Conservation (phyloP, 2,797 vertebrate species). For the Syngnathus acus region DNA sequence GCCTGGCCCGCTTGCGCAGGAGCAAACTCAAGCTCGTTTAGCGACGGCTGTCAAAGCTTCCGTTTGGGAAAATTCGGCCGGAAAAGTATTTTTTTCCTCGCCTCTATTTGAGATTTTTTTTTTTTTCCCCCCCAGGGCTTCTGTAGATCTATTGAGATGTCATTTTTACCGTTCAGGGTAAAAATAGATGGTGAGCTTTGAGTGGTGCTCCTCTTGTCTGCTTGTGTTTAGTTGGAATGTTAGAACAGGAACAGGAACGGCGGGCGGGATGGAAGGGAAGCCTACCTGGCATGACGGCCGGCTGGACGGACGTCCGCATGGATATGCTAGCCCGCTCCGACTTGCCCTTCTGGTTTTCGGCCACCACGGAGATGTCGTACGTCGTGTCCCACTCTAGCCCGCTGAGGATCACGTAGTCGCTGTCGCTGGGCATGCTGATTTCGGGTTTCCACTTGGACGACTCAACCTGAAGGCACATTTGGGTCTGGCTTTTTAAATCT, state of each 20-base stretch:
- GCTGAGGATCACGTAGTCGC: conserved; percentile 78
- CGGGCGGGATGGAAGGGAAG: not conserved
- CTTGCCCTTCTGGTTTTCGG: conserved; percentile 90
- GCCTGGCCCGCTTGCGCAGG: conserved; percentile 46
- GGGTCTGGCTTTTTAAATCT: not conserved
- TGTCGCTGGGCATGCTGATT: conserved; percentile 77
- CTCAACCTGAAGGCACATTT: conserved; percentile 66
- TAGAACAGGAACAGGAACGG: conserved; percentile 6
- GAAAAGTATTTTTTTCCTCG: conserved; percentile 43
- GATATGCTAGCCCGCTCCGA: conserved; percentile 80
- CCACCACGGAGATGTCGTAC: conserved; percentile 85
- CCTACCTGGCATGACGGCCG: conserved; percentile 90
- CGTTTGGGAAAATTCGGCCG: conserved; percentile 38
- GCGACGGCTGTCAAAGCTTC: conserved; percentile 42
- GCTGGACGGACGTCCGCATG: conserved; percentile 82
- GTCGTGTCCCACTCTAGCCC: conserved; percentile 90
- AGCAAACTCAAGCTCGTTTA: conserved; percentile 58
- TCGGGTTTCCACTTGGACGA: conserved; percentile 84
- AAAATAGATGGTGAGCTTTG: conserved; percentile 44
- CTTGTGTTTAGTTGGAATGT: conserved; percentile 25
- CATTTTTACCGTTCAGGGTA: conserved; percentile 31
- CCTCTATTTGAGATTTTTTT: conserved; percentile 22
- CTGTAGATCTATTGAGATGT: conserved; percentile 39
- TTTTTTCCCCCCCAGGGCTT: conserved; percentile 11
- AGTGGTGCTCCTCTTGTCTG: conserved; percentile 38